phyloP scores from a whole-genome alignment of 2,797 vertebrate genomes.

The Dromococcyx pavoninus region DNA sequence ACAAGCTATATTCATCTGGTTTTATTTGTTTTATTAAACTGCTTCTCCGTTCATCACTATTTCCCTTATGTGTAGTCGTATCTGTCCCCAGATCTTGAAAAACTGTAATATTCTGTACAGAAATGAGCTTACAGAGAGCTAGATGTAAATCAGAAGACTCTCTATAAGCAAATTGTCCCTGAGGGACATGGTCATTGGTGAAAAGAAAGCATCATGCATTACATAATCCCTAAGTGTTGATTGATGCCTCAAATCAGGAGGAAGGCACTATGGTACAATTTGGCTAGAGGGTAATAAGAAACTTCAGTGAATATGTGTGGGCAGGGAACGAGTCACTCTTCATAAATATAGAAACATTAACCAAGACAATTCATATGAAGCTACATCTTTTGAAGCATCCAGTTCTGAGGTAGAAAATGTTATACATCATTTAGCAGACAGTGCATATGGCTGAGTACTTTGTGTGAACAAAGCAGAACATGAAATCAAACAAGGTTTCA shows the following conservation, averaged over 20 bases:
- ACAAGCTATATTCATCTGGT: not conserved
- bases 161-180: not conserved
- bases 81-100: not conserved
- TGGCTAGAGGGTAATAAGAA: not conserved
- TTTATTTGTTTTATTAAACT: not conserved
- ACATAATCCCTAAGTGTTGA: not conserved
- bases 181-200: not conserved
- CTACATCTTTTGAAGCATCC: not conserved
- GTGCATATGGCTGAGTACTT: not conserved
- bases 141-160: not conserved
- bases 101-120: not conserved
- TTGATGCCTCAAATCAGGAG: not conserved
- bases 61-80: not conserved
- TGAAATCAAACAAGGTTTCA: not conserved
- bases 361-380: not conserved
- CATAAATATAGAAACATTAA: not conserved
- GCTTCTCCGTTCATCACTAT: not conserved
- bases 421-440: not conserved
- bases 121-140: not conserved
- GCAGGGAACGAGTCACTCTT: not conserved
- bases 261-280: not conserved
- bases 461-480: not conserved
- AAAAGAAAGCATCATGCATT: not conserved
- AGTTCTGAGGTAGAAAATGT: not conserved
- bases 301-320: not conserved